Conservation (phyloP, 2,888 invertebrate genomes). For the Tetramorium bicarinatum region DNA sequence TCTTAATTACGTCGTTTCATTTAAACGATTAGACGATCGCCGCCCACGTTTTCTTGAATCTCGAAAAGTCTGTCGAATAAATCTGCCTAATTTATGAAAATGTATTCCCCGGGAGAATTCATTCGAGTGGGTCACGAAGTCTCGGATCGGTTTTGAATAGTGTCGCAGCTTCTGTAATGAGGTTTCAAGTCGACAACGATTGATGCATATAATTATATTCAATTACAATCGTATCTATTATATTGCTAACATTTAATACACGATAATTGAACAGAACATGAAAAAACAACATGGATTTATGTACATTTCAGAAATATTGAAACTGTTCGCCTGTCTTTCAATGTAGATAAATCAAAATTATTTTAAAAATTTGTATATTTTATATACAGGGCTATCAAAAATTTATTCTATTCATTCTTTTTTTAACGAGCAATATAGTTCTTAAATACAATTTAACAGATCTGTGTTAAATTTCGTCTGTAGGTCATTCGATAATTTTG, state of each 20-base stretch:
- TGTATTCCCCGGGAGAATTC: constrained; percentile 71
- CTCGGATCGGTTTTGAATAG: constrained; percentile 60
- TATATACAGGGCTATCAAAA: constrained; percentile 1
- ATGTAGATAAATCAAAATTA: constrained; percentile 31
- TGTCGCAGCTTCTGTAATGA: constrained; percentile 54
- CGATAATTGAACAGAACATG: background rate
- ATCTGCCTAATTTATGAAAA: constrained; percentile 77
- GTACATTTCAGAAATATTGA: background rate
- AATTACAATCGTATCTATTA: constrained; percentile 43
- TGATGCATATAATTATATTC: constrained; percentile 28
- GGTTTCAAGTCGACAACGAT: constrained; percentile 40
- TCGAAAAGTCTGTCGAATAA: constrained; percentile 57
- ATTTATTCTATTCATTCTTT: constrained; percentile 14
- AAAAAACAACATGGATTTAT: background rate
- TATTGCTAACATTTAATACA: constrained; percentile 3
- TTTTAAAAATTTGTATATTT: background rate
- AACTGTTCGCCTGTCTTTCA: background rate
- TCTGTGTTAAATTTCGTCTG: background rate
- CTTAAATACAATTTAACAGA: constrained; percentile 1
- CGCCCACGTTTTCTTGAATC: constrained; percentile 68
- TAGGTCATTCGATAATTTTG: background rate
- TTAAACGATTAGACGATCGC: constrained; percentile 70
- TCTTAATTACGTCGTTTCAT: constrained; percentile 80
- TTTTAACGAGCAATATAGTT: background rate
- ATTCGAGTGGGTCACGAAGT: constrained; percentile 60